These are phyloP conservation scores for Microctenopoma stevenorrisi DNA, from an alignment of 2,797 vertebrate genomes.

Conservation along the genomic window DNA sequence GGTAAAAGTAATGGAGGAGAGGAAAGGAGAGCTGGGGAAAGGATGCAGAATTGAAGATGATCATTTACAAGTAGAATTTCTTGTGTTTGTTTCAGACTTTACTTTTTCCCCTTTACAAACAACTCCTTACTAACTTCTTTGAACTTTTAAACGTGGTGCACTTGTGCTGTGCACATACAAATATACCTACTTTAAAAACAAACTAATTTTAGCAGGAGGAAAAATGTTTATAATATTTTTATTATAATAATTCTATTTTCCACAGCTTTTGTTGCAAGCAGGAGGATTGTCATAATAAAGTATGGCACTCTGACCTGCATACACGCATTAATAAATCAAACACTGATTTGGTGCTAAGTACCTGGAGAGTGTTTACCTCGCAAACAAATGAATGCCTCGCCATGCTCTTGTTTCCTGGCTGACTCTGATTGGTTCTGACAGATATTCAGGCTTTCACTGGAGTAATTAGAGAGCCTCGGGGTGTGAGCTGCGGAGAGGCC, in stretches of 20 bases:
- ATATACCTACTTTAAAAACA: conserved; percentile 4
- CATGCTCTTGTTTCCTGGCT: conserved; percentile 52
- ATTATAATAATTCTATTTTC: conserved; percentile 35
- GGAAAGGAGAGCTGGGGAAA: not conserved
- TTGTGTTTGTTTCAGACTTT: conserved; percentile 28
- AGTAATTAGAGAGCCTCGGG: conserved; percentile 81
- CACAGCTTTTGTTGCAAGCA: conserved; percentile 19
- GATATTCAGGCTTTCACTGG: conserved; percentile 71
- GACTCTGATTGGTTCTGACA: conserved; percentile 78
- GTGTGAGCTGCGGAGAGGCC: conserved; percentile 67
- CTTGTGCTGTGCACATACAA: not conserved
- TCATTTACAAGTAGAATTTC: conserved; percentile 26
- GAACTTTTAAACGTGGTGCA: not conserved
- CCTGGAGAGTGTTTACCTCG: conserved; percentile 66
- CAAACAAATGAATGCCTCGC: conserved; percentile 70
- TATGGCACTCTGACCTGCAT: conserved; percentile 40
- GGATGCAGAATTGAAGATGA: conserved; percentile 38
- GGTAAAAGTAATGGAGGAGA: conserved; percentile 50
- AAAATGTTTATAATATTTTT: not conserved
- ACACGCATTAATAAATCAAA: conserved; percentile 69
- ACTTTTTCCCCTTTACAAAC: conserved; percentile 45
- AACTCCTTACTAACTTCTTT: conserved; percentile 29
- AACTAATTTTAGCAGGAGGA: not conserved
- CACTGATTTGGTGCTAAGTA: conserved; percentile 58
- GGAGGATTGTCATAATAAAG: conserved; percentile 52